phyloP scores from a whole-genome alignment of 2,797 vertebrate species.

The Manis crassicaudata region DNA sequence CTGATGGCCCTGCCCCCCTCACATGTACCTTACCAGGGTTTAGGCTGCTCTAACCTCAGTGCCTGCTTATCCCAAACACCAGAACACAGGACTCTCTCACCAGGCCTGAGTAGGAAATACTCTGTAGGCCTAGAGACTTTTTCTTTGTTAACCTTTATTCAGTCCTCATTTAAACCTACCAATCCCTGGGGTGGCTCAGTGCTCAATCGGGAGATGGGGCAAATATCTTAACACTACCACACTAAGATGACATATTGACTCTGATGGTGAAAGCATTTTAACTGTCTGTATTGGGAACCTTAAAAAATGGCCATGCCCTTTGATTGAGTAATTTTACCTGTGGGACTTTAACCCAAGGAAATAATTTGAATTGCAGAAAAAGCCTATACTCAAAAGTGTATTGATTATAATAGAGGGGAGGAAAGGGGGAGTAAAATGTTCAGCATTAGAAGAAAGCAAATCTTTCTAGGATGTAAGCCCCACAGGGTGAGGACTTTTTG shows the following conservation, averaged over 20 bases:
- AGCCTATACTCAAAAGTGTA: neutral
- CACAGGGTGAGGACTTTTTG: neutral
- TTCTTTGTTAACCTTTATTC: neutral
- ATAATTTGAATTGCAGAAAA: conserved; percentile 32
- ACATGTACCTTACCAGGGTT: neutral
- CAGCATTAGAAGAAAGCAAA: neutral
- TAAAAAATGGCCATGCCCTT: conserved; percentile 1
- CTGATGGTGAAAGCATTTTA: neutral
- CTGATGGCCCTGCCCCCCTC: neutral
- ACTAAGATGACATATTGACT: neutral
- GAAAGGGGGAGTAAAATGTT: neutral
- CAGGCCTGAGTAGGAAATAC: neutral
- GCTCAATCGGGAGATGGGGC: neutral
- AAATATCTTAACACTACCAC: conserved; percentile 10
- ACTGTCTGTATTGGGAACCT: neutral
- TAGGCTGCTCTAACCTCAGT: neutral
- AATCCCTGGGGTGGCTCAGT: neutral
- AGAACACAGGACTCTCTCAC: neutral
- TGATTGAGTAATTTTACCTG: conserved; percentile 30
- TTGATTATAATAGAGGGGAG: neutral
- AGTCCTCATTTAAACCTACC: conserved; percentile 6
- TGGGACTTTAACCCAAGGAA: conserved; percentile 42
- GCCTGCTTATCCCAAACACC: neutral
- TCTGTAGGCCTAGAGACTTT: neutral
- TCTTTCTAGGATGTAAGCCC: neutral